Conservation (phyloP, 2,888 invertebrate genomes). For the Gisinianus flammeolus region DNA sequence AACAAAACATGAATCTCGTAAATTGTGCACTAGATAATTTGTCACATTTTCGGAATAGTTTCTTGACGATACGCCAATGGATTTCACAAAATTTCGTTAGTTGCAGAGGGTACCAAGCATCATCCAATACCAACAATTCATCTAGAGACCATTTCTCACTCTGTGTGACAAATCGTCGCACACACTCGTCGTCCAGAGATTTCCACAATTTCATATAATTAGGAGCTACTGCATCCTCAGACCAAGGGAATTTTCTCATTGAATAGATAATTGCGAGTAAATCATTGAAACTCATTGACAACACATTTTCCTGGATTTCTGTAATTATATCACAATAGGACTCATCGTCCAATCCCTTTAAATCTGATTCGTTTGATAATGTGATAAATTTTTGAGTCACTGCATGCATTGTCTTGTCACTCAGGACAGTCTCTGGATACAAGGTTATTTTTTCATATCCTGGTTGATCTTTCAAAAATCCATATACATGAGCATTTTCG, state of each 20-base stretch:
- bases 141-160: conserved; percentile 58
- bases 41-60: conserved; percentile 67
- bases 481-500: no score
- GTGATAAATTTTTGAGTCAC: neutral
- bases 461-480: no score
- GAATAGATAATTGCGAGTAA: neutral
- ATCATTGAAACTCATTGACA: neutral
- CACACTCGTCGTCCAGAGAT: conserved; percentile 72
- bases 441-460: no score
- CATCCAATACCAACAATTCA: conserved; percentile 68
- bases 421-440: no score
- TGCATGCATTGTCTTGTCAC: no score
- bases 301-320: neutral
- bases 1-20: conserved; percentile 72
- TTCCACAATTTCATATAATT: conserved; percentile 73
- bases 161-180: conserved; percentile 61
- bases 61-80: conserved; percentile 66
- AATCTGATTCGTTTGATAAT: neutral
- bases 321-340: neutral
- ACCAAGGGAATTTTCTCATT: conserved; percentile 61
- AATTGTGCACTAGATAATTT: conserved; percentile 69
- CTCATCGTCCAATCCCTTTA: neutral
- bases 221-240: conserved; percentile 65
- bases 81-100: conserved; percentile 68
- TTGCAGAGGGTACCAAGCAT: conserved; percentile 71